These are phyloP conservation scores for Myotis yumanensis DNA, from an alignment of 2,113 vertebrate genomes.

Conservation along the genomic window DNA sequence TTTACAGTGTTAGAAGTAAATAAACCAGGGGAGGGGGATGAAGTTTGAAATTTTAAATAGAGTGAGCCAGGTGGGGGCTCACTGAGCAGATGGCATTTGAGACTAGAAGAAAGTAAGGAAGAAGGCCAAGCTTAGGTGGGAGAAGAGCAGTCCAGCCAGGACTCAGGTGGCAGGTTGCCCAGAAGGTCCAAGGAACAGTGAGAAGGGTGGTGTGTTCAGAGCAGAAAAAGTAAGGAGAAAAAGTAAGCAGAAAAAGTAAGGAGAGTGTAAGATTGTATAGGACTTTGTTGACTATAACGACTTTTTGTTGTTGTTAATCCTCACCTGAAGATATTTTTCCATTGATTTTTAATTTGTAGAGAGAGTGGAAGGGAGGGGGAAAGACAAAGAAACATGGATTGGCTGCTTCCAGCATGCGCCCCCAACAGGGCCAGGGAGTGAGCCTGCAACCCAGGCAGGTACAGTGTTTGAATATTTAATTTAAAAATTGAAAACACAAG, in stretches of 20 bases:
- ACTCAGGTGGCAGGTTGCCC: not conserved
- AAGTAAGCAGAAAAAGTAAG: not conserved
- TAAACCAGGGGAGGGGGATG: not conserved
- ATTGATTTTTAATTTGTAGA: too few relatives aligned
- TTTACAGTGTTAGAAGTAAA: not conserved
- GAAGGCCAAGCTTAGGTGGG: not conserved
- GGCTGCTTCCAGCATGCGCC: too few relatives aligned
- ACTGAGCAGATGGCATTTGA: not conserved
- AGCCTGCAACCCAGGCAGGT: not conserved
- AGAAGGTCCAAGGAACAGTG: not conserved
- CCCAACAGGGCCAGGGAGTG: too few relatives aligned
- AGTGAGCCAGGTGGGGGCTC: not conserved
- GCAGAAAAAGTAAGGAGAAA: not conserved
- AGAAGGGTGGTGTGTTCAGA: not conserved
- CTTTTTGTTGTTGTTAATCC: too few relatives aligned
- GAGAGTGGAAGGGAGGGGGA: too few relatives aligned
- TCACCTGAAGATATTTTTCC: too few relatives aligned
- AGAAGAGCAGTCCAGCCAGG: not conserved
- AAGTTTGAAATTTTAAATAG: not conserved
- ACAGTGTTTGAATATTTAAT: slow-evolving; percentile 19
- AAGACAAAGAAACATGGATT: too few relatives aligned
- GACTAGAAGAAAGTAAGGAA: not conserved
- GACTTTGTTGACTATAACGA: not conserved
- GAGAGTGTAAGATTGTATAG: not conserved
- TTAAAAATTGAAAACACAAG: not conserved